Conservation (phyloP, 2,113 vertebrate genomes). For the Brienomyrus longianalis region DNA sequence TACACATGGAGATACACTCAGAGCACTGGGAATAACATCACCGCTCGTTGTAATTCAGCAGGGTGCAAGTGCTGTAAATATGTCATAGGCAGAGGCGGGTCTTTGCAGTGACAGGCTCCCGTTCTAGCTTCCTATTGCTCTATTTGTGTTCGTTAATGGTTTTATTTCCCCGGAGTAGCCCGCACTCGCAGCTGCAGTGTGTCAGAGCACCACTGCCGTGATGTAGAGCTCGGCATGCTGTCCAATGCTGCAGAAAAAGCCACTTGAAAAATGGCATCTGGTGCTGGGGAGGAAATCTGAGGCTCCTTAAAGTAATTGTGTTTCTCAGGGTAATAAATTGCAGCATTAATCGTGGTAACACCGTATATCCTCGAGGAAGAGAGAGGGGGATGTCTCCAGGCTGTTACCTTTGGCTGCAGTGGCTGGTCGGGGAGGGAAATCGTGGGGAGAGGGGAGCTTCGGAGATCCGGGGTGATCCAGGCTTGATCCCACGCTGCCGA, state of each 20-base stretch:
- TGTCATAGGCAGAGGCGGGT: not conserved
- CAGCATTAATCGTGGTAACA: conserved; percentile 70
- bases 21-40: not conserved
- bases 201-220: conserved; percentile 71
- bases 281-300: conserved; percentile 67
- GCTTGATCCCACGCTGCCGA: not conserved
- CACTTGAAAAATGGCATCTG: conserved; percentile 83
- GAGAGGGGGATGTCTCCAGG: conserved; percentile 54
- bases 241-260: conserved; percentile 72
- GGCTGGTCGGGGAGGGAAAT: conserved; percentile 52
- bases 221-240: conserved; percentile 70
- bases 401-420: conserved; percentile 76
- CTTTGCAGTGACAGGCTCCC: not conserved
- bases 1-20: not conserved
- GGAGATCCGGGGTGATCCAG: conserved; percentile 61
- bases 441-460: conserved; percentile 56
- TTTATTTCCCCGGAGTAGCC: conserved; percentile 17
- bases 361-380: conserved; percentile 54
- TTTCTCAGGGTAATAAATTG: conserved; percentile 77
- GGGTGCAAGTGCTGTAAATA: not conserved
- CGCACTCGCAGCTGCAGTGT: conserved; percentile 59
- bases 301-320: conserved; percentile 72
- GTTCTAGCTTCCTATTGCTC: not conserved
- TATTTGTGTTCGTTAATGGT: conserved; percentile 7
- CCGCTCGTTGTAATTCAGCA: not conserved